phyloP scores from a whole-genome alignment of 2,113 vertebrate species.

The Pomatorhinus ruficollis region DNA sequence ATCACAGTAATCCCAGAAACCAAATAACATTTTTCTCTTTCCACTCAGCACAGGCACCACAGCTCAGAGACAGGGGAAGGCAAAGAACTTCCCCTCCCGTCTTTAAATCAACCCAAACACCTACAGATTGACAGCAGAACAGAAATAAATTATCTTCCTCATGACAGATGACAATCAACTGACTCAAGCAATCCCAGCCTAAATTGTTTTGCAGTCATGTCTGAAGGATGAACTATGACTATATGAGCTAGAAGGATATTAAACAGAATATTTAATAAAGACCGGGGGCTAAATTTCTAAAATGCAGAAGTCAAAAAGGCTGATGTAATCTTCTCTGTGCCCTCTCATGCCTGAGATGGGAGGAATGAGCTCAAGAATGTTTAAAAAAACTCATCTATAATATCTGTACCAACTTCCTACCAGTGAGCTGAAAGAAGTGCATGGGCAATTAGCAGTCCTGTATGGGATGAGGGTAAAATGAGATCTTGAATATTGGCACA shows the following conservation, averaged over 20 bases:
- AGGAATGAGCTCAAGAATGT: background rate
- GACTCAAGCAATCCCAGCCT: background rate
- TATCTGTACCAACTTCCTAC: background rate
- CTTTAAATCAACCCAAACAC: background rate
- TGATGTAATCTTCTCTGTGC: background rate
- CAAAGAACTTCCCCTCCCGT: background rate
- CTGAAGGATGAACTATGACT: background rate
- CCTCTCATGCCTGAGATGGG: background rate
- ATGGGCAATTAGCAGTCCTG: background rate
- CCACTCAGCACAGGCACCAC: background rate
- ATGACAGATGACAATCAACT: background rate
- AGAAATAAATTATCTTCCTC: background rate
- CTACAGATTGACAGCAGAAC: background rate
- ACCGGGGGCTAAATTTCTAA: slow-evolving; percentile 45
- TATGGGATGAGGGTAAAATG: accelerated
- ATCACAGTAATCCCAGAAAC: background rate
- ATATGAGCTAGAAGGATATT: background rate
- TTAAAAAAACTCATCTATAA: background rate
- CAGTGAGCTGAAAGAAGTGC: background rate
- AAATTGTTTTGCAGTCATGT: background rate
- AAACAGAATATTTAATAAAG: background rate
- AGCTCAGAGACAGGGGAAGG: background rate
- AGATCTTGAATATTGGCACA: background rate
- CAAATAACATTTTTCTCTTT: background rate
- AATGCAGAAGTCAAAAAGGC: background rate